Evolutionary conservation across 2,797 vertebrate species (phyloP).

Genomic region (Poeciliopsis infans): DNA sequence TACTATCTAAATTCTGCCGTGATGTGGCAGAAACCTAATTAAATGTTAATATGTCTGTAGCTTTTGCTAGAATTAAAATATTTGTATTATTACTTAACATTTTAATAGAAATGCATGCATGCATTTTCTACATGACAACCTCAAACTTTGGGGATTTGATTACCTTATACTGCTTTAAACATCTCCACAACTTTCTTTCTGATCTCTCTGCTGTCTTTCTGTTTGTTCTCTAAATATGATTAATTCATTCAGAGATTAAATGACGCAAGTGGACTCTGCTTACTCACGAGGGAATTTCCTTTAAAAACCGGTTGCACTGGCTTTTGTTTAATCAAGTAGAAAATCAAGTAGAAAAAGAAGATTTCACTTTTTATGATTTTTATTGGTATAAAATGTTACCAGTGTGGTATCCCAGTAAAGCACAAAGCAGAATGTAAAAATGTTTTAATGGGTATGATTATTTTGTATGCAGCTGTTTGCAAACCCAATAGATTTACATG

Average conservation of each 20-base stretch:
- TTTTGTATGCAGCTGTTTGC: background rate
- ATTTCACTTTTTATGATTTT: background rate
- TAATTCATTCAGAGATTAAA: background rate
- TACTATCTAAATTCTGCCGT: background rate
- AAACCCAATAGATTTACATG: background rate
- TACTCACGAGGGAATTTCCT: background rate
- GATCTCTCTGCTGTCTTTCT: background rate
- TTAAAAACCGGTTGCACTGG: background rate
- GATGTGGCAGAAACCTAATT: background rate
- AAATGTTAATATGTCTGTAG: background rate
- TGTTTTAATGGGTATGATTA: constrained; percentile 2
- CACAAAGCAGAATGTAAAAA: constrained; percentile 1
- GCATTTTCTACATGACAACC: background rate
- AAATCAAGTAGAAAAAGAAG: background rate
- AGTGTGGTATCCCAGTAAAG: background rate
- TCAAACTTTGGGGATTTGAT: background rate
- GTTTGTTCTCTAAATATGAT: background rate
- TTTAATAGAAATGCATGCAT: background rate
- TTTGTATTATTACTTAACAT: background rate
- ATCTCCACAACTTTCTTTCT: background rate
- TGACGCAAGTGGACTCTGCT: background rate
- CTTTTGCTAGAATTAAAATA: background rate
- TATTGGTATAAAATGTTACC: background rate
- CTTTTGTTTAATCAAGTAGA: background rate
- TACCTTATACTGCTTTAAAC: background rate